Base-by-base conservation (phyloP, 1,140 invertebrate genomes). In the Chlorops oryzae region DNA sequence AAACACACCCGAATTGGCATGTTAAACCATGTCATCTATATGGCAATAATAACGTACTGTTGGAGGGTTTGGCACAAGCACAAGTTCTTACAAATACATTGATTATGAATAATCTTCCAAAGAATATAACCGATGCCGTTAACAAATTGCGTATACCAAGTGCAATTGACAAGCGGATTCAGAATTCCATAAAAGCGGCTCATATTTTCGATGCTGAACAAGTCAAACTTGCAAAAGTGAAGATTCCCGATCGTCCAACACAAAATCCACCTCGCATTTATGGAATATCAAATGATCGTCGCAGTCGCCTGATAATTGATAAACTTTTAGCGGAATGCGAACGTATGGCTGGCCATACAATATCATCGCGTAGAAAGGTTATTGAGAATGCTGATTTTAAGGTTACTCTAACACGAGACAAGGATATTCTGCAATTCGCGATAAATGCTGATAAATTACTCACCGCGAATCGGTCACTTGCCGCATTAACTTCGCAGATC, bases 191-290 rank as follows among this genome's bases (percentile, higher is more conserved):
- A 46, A 69, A 82, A 52, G 80, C 79, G 47, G 81, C 88, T 2
- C 81, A 84, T 63, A 70, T 90, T 40, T 88, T 86, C 76, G 88
- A 92, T 75, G 80, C 85, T 27, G 76, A 85, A 60, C 86, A 90
- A 68, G 75, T 83, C 50, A 84, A 83, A 62, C 67, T 93, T 39
- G 86, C 87, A 9, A 86, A 82, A 73, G 73, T 78, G 1, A 83
- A 83, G 70, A 80, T 89, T 63, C 75, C 80, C 6, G 61, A 77
- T 25, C 80, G 84, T 59, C 85, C 86, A 35, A 80, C 80, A 15
- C 20, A 22, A 20, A 81, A 79, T 55, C 88, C 85, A 67, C 80
- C 82, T 12, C 77, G 85, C 59, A 72, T 78, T 48, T 85, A 83
- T 64, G 89, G 90, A 17, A 84, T 92, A 32, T 81, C 84, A 5